Percentiles rank a stretch among this genome's conserved stretches.
These are phyloP conservation scores for Enteromius anoplus DNA, from an alignment of 2,797 vertebrate species.

Conservation along the genomic window DNA sequence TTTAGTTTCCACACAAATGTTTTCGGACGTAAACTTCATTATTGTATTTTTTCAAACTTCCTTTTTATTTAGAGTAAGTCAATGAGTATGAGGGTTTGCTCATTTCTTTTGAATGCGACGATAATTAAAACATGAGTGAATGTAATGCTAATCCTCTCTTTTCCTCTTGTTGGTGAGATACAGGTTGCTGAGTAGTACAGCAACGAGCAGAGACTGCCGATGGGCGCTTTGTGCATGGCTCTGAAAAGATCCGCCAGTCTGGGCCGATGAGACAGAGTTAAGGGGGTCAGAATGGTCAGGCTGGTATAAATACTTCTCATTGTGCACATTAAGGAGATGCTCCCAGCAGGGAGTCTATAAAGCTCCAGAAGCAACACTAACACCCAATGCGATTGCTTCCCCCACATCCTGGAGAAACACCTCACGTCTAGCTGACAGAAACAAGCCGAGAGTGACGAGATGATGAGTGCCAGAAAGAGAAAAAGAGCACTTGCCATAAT, in stretches of 20 bases:
- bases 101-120: not conserved
- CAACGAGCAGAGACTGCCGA: constrained; percentile 73
- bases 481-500: not conserved
- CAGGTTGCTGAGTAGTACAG: constrained; percentile 50
- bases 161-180: constrained; percentile 49
- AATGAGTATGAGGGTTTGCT: not conserved
- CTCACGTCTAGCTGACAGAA: constrained; percentile 63
- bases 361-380: constrained; percentile 82
- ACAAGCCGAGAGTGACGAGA: constrained; percentile 44
- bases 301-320: constrained; percentile 91
- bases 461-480: constrained; percentile 8
- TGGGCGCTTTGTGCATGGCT: constrained; percentile 86
- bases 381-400: constrained; percentile 77
- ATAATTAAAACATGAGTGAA: constrained; percentile 14
- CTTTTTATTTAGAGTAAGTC: not conserved
- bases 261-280: constrained; percentile 91
- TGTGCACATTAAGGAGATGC: constrained; percentile 93
- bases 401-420: constrained; percentile 66
- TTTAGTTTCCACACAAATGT: not conserved
- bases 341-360: constrained; percentile 92
- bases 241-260: constrained; percentile 85
- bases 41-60: not conserved
- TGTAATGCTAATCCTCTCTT: constrained; percentile 46
- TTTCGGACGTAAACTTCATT: not conserved
- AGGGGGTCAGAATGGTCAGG: constrained; percentile 92